phyloP scores from a whole-genome alignment of 1,140 invertebrate genomes.

The Trissolcus basalis region DNA sequence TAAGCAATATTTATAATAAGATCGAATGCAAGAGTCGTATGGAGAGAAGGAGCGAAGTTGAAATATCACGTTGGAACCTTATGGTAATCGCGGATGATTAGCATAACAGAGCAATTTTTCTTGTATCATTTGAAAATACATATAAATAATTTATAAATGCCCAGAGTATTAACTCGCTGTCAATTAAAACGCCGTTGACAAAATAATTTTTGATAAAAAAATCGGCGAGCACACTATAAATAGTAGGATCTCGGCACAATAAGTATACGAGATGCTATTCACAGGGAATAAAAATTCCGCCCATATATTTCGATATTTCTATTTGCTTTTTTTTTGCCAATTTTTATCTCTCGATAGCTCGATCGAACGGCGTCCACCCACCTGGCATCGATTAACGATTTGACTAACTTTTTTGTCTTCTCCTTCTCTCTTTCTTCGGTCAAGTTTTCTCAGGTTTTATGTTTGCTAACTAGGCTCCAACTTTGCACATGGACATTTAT shows the following conservation, averaged over 20 bases:
- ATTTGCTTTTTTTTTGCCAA: too few relatives aligned
- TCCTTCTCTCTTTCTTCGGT: slow-evolving; percentile 6
- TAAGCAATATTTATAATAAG: too few relatives aligned
- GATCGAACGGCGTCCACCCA: slow-evolving; percentile 28
- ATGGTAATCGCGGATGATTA: slow-evolving; percentile 75
- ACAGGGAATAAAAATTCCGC: too few relatives aligned
- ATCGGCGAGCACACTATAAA: not conserved
- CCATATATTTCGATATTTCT: too few relatives aligned
- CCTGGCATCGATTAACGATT: slow-evolving; percentile 48
- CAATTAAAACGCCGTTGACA: slow-evolving; percentile 49
- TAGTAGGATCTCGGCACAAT: too few relatives aligned
- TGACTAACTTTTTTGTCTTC: slow-evolving; percentile 18
- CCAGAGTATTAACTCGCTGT: slow-evolving; percentile 23
- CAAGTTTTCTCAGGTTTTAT: slow-evolving; percentile 47
- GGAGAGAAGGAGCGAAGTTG: slow-evolving; percentile 59
- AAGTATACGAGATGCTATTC: too few relatives aligned
- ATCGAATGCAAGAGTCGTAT: too few relatives aligned
- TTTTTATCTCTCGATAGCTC: slow-evolving; percentile 13
- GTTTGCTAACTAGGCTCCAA: slow-evolving; percentile 44
- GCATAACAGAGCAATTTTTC: slow-evolving; percentile 77
- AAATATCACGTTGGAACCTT: slow-evolving; percentile 74
- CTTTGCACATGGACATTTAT: slow-evolving; percentile 52
- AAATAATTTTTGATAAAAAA: slow-evolving; percentile 43
- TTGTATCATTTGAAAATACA: slow-evolving; percentile 76
- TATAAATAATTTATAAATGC: slow-evolving; percentile 77